A percentile compares a stretch with the other conserved stretches of the same genome.
phyloP scores from a whole-genome alignment of 2,113 vertebrate genomes.

The Tychaedon coryphoeus region DNA sequence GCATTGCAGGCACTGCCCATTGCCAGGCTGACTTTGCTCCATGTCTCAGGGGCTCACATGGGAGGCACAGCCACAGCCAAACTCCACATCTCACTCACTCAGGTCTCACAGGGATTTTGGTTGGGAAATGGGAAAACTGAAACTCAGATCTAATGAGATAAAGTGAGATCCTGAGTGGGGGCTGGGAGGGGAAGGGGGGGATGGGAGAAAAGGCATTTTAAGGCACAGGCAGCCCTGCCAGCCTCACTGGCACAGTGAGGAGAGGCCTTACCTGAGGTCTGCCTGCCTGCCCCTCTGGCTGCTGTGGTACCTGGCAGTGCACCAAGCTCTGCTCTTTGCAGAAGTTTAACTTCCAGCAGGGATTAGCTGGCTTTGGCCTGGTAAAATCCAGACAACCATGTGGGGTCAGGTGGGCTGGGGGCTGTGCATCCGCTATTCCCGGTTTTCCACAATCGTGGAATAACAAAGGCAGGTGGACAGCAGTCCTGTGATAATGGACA shows the following conservation, averaged over 20 bases:
- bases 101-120: neutral
- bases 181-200: no score
- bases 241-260: fast-evolving
- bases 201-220: neutral
- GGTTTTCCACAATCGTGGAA: neutral
- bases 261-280: neutral
- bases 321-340: neutral
- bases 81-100: neutral
- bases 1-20: fast-evolving
- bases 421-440: fast-evolving
- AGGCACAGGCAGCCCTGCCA: neutral
- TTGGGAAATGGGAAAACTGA: neutral
- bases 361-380: neutral
- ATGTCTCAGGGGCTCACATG: fast-evolving
- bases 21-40: neutral
- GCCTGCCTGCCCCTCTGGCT: neutral
- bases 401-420: fast-evolving
- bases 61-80: neutral
- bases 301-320: neutral
- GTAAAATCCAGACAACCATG: neutral
- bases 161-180: neutral
- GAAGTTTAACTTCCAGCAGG: neutral
- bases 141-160: neutral
- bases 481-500: neutral
- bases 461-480: neutral